A percentile compares a stretch with the other conserved stretches of the same genome.
Conservation (phyloP, 2,797 vertebrate species). For the Macroramphosus scolopax region DNA sequence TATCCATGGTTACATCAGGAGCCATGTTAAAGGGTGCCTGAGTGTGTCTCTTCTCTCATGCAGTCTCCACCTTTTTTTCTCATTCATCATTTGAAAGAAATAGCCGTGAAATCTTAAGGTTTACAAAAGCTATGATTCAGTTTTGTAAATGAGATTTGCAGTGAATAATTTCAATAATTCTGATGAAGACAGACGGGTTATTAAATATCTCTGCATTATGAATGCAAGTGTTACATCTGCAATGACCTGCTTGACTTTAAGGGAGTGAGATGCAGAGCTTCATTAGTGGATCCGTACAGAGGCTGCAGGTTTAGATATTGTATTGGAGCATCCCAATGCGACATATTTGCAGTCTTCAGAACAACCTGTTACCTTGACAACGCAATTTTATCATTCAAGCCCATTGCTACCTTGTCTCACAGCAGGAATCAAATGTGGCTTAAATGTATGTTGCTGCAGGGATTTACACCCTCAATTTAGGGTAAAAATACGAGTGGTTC, state of each 20-base stretch:
- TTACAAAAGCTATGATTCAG: constrained; percentile 51
- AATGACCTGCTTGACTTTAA: constrained; percentile 40
- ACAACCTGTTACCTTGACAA: constrained; percentile 86
- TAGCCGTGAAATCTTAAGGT: constrained; percentile 53
- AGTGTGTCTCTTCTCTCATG: constrained; percentile 68
- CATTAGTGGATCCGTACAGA: constrained; percentile 23
- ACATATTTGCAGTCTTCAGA: constrained; percentile 76
- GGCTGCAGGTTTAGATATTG: constrained; percentile 60
- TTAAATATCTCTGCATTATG: constrained; percentile 61
- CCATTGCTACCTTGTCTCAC: constrained; percentile 78
- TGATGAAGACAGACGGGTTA: constrained; percentile 50
- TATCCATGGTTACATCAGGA: constrained; percentile 85
- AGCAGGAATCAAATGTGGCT: constrained; percentile 69
- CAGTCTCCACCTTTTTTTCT: constrained; percentile 66
- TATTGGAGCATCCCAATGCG: constrained; percentile 65
- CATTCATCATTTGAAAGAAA: constrained; percentile 68
- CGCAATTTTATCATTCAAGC: constrained; percentile 82
- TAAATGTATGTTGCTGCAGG: constrained; percentile 64
- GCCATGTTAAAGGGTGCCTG: constrained; percentile 73
- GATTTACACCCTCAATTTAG: constrained; percentile 48
- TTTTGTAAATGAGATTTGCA: constrained; percentile 54
- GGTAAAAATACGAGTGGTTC: constrained; percentile 31
- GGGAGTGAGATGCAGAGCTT: constrained; percentile 41
- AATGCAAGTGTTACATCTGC: constrained; percentile 51
- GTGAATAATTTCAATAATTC: constrained; percentile 41